A percentile compares a stretch with the other conserved stretches of the same genome.
phyloP scores from a whole-genome alignment of 2,888 invertebrate species.

The Agrypnus murinus region DNA sequence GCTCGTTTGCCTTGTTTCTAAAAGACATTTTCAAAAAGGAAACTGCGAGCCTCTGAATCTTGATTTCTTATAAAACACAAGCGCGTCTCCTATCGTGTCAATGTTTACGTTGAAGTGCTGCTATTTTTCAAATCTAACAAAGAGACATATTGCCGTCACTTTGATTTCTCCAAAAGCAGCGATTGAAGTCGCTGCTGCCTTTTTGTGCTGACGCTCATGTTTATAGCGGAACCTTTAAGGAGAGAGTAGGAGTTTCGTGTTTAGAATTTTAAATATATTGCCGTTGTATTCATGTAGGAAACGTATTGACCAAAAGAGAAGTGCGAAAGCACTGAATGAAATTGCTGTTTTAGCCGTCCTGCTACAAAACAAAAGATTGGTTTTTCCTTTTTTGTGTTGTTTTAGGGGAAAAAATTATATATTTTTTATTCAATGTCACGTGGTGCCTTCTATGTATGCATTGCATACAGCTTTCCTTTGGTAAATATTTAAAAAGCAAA shows the following conservation, averaged over 20 bases:
- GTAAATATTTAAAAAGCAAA: too few species aligned
- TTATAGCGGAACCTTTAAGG: conserved; percentile 88
- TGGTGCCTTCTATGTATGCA: too few species aligned
- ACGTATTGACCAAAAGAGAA: conserved; percentile 22
- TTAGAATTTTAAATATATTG: conserved; percentile 42
- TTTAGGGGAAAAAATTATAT: background rate
- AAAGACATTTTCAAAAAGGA: conserved; percentile 7
- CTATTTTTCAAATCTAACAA: conserved; percentile 48
- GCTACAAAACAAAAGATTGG: conserved; percentile 3
- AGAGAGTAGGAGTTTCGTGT: conserved; percentile 70
- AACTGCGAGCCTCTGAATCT: background rate
- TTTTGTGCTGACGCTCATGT: conserved; percentile 80
- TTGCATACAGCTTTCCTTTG: too few species aligned
- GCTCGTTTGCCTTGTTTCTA: background rate
- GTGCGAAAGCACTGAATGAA: conserved; percentile 27
- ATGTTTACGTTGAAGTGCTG: conserved; percentile 43
- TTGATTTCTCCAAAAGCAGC: conserved; percentile 41
- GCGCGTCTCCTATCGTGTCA: conserved; percentile 37
- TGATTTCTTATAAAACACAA: conserved; percentile 32
- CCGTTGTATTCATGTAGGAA: conserved; percentile 36
- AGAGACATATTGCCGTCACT: conserved; percentile 47
- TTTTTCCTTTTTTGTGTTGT: background rate
- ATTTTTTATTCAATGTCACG: too few species aligned
- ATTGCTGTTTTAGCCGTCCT: conserved; percentile 2
- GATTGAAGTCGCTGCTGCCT: conserved; percentile 39